Percentiles rank a stretch among this genome's conserved stretches.
Evolutionary conservation across 2,888 invertebrate genomes (phyloP).

Genomic region (Antheraea assamensis): DNA sequence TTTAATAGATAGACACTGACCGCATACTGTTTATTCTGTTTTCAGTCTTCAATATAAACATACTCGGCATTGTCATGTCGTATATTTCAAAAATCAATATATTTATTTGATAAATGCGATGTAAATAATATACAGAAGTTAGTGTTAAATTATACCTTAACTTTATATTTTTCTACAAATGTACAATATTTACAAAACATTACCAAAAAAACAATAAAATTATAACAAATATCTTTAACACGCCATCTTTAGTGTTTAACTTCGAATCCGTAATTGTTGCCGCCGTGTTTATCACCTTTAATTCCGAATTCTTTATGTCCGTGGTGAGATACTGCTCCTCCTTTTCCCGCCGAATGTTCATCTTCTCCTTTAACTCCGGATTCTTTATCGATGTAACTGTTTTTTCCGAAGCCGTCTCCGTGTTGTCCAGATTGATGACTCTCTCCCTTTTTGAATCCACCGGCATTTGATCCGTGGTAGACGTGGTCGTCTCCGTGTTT

Average conservation of each 20-base stretch:
- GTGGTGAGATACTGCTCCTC: constrained; percentile 73
- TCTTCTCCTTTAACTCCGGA: constrained; percentile 63
- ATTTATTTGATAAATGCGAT: constrained; percentile 3
- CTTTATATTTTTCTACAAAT: constrained; percentile 51
- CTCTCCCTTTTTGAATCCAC: constrained; percentile 78
- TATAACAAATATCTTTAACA: constrained; percentile 56
- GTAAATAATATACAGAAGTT: constrained; percentile 26
- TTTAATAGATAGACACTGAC: not conserved
- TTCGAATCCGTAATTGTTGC: constrained; percentile 74
- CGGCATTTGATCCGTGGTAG: constrained; percentile 76
- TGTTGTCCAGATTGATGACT: constrained; percentile 78
- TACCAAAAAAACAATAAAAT: constrained; percentile 65
- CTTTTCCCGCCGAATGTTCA: constrained; percentile 77
- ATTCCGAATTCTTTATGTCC: constrained; percentile 76
- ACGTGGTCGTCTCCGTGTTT: constrained; percentile 80
- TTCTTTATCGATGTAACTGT: constrained; percentile 79
- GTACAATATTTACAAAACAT: constrained; percentile 67
- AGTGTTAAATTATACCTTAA: constrained; percentile 51
- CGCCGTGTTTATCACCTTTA: constrained; percentile 50
- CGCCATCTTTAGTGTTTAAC: constrained; percentile 57
- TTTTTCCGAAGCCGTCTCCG: constrained; percentile 71
- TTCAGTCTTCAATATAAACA: constrained; percentile 8
- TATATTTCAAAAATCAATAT: not conserved
- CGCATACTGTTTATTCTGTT: not conserved
- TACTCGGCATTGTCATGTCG: constrained; percentile 7